Base-by-base conservation (phyloP, 2,797 vertebrate genomes). In the Pyrocephalus nanus region DNA sequence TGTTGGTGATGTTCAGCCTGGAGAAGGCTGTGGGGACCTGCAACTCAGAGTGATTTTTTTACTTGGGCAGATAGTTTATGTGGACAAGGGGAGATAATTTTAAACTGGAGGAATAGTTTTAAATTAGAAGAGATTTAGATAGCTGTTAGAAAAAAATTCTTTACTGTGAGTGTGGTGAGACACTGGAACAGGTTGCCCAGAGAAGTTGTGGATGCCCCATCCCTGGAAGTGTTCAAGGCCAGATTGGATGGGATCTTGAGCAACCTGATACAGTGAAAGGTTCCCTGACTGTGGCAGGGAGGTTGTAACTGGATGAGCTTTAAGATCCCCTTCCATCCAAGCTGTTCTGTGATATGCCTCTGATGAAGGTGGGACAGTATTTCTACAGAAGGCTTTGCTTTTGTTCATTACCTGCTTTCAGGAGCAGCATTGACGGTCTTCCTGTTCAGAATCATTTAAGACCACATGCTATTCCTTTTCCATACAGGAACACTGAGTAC, bases 351-450 rank as follows among this genome's bases (percentile, higher is more conserved):
- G 51, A 23, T 15, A 18, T 0, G 30, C 17, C 21, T 48, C 38
- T 54, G 42, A 54, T 50, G 18, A 86, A 72, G 10, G 8, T 53
- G 26, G 26, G 18, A 42, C 3, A 22, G 29, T 50, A 43, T 73
- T 83, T 73, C 18, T 14, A 29, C 8, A n/a, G n/a, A 82, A 76
- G 11, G 21, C n/a, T 45, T 26, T 0, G 8, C 9, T 58, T 14
- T 64, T 77, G 29, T 70, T 1, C 2, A 14, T 62, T 88, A 8
- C 10, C 5, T 45, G 1, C 64, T 16, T 62, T 26, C 0, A 2
- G 7, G 25, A 54, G 22, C 13, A 58, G 19, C 6, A 13, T 4
- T 27, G 12, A 14, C 58, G 17, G 14, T 43, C 48, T 34, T 79
- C 30, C 13, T 43, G 8, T 72, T 55, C 12, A 65, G 42, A 74